A percentile compares a stretch with the other conserved stretches of the same genome.
phyloP scores from a whole-genome alignment of 2,797 vertebrate genomes.

The Danio tinwini region DNA sequence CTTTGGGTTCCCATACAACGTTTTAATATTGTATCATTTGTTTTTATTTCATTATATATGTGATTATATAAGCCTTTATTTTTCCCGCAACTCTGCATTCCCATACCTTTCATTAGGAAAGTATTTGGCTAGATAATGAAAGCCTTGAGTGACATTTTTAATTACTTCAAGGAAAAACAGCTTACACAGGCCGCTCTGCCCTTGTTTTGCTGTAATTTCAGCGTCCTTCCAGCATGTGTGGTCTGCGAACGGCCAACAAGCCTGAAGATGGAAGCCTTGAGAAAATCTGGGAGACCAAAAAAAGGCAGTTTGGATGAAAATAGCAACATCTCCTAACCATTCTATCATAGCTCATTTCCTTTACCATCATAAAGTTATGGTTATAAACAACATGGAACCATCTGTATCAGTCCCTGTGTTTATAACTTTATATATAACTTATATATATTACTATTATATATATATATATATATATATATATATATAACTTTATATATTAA shows the following conservation, averaged over 20 bases:
- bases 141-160: slow-evolving; percentile 22
- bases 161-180: slow-evolving; percentile 23
- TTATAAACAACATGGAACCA: not conserved
- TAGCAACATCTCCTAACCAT: not conserved
- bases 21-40: too few species aligned
- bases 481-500: too few species aligned
- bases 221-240: slow-evolving; percentile 15
- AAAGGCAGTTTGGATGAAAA: not conserved
- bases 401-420: not conserved
- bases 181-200: slow-evolving; percentile 15
- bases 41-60: too few species aligned
- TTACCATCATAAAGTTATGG: not conserved
- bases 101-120: slow-evolving; percentile 18
- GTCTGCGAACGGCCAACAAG: slow-evolving; percentile 15
- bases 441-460: too few species aligned
- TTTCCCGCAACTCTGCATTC: not conserved
- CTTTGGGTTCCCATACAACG: too few species aligned
- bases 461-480: too few species aligned
- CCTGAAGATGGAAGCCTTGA: slow-evolving; percentile 13
- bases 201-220: slow-evolving; percentile 24
- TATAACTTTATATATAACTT: too few species aligned
- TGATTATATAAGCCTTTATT: too few species aligned
- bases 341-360: not conserved
- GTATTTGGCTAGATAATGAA: slow-evolving; percentile 9
- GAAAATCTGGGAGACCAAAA: not conserved